A percentile compares a stretch with the other conserved stretches of the same genome.
Conservation (phyloP, 1,140 invertebrate genomes). For the Diploscapter pachys region DNA sequence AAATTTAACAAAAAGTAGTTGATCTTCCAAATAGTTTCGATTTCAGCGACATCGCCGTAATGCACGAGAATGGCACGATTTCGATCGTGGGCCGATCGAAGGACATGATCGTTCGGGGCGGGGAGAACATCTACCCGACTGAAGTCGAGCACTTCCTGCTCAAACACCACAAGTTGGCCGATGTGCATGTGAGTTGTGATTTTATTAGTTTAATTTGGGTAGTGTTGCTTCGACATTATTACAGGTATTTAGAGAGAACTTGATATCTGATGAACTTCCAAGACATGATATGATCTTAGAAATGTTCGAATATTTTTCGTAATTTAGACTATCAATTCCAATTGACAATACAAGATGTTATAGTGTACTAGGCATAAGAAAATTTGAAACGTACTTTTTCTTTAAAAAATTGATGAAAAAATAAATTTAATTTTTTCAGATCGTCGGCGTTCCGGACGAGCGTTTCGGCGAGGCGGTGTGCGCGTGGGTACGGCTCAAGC, state of each 20-base stretch:
- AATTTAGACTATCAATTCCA: too few relatives aligned
- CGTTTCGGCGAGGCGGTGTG: constrained; percentile 81
- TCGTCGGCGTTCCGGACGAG: constrained; percentile 75
- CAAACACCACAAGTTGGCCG: constrained; percentile 72
- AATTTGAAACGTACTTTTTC: too few relatives aligned
- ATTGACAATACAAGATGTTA: too few relatives aligned
- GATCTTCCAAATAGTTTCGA: too few relatives aligned
- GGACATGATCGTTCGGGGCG: constrained; percentile 78
- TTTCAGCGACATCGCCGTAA: constrained; percentile 73
- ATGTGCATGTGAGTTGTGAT: constrained; percentile 69
- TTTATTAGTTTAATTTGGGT: constrained; percentile 38
- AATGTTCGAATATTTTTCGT: too few relatives aligned
- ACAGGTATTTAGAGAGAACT: too few relatives aligned
- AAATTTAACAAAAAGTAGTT: too few relatives aligned
- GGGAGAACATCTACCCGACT: constrained; percentile 83
- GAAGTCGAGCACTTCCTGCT: constrained; percentile 81
- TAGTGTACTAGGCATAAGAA: too few relatives aligned
- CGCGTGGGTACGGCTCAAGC: constrained; percentile 69
- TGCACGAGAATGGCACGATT: constrained; percentile 75
- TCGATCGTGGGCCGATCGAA: constrained; percentile 78
- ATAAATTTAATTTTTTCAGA: constrained; percentile 51
- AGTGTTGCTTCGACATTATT: too few relatives aligned
- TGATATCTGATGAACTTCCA: too few relatives aligned
- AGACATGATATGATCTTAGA: too few relatives aligned
- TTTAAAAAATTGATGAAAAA: too few relatives aligned